These are phyloP conservation scores for Stenodema calcarata DNA, from an alignment of 2,888 invertebrate species.

Conservation along the genomic window DNA sequence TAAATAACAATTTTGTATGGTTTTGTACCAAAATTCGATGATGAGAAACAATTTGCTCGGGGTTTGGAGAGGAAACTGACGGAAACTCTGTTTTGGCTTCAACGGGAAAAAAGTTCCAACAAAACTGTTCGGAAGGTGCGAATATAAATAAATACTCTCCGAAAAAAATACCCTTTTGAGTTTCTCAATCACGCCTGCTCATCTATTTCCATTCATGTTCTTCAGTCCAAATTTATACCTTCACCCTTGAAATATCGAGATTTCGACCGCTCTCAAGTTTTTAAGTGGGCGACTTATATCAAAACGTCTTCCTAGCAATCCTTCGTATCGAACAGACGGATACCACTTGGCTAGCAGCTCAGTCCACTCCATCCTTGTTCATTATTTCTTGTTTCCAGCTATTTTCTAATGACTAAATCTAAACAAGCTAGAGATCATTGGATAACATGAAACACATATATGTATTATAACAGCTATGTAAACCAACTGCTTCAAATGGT, in stretches of 20 bases:
- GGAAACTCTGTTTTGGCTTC: too few species aligned
- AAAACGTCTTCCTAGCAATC: background rate
- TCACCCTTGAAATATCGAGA: background rate
- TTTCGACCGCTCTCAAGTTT: background rate
- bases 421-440: too few species aligned
- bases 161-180: background rate
- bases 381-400: background rate
- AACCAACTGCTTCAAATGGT: too few species aligned
- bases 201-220: background rate
- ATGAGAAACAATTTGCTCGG: too few species aligned
- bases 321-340: background rate
- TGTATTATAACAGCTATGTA: too few species aligned
- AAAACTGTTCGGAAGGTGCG: background rate
- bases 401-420: too few species aligned
- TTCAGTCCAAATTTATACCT: background rate
- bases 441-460: too few species aligned
- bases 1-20: too few species aligned
- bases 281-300: background rate
- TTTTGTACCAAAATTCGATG: too few species aligned
- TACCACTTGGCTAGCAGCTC: background rate
- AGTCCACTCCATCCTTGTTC: too few species aligned
- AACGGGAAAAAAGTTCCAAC: background rate
- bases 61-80: too few species aligned
- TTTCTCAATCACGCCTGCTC: background rate
- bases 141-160: background rate